These are phyloP conservation scores for Luffia ferchaultella DNA, from an alignment of 2,888 invertebrate species.

Conservation along the genomic window DNA sequence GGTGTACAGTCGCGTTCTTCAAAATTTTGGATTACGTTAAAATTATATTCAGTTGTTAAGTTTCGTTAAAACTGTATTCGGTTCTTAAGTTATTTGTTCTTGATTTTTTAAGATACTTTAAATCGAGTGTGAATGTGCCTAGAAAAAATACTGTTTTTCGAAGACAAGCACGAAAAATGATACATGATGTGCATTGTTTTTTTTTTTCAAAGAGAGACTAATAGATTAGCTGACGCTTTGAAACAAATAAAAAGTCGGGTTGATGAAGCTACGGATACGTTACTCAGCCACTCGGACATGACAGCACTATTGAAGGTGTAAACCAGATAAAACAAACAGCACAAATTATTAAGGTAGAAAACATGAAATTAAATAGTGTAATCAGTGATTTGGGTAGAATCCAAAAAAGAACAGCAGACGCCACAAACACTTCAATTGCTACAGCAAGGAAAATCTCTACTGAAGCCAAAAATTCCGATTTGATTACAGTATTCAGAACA, in stretches of 20 bases:
- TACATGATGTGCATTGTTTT: conserved; percentile 6
- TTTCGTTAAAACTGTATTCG: too few relatives aligned
- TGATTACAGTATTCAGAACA: conserved; percentile 17
- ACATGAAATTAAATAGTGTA: conserved; percentile 2
- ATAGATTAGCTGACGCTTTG: conserved; percentile 3
- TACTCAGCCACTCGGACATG: conserved; percentile 3
- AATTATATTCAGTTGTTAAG: too few relatives aligned
- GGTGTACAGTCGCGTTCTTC: too few relatives aligned
- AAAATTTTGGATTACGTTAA: too few relatives aligned
- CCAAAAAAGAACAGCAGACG: conserved; percentile 12
- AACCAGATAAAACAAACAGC: conserved; percentile 4
- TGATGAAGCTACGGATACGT: conserved; percentile 4
- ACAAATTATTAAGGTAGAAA: conserved; percentile 2
- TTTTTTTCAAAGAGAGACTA: conserved; percentile 1
- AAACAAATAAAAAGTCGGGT: conserved; percentile 4
- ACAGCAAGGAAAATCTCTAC: conserved; percentile 10
- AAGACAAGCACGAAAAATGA: conserved; percentile 6
- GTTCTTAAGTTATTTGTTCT: background rate
- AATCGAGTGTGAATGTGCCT: background rate
- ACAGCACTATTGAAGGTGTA: background rate
- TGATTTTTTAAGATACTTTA: background rate
- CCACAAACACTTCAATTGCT: conserved; percentile 12
- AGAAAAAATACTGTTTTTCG: conserved; percentile 6
- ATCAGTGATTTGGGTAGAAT: background rate
- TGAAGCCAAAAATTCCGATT: conserved; percentile 12